Evolutionary conservation across 1,140 invertebrate genomes (phyloP).

Genomic region (Carcinoscorpius rotundicauda): DNA sequence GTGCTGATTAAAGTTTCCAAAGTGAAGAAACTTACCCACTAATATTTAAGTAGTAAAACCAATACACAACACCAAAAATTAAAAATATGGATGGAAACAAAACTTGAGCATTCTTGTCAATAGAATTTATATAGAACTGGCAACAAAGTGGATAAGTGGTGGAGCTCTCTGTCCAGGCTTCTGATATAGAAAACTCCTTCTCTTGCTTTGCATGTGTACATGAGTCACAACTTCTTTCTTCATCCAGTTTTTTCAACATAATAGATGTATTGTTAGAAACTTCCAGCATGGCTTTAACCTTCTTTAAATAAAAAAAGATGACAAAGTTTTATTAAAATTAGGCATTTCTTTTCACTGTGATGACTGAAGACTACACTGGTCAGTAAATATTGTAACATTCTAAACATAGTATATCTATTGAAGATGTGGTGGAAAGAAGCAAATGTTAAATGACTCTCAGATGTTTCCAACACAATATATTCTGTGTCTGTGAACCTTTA

Average conservation of each 20-base stretch:
- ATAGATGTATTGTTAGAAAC: background rate
- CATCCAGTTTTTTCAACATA: background rate
- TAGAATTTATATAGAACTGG: background rate
- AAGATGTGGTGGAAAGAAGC: too few relatives aligned
- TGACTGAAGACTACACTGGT: too few relatives aligned
- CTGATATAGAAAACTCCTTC: background rate
- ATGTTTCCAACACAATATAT: too few relatives aligned
- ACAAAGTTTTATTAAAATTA: too few relatives aligned
- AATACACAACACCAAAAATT: background rate
- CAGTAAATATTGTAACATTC: too few relatives aligned
- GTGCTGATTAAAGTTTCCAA: too few relatives aligned
- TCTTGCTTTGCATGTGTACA: background rate
- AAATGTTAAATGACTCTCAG: too few relatives aligned
- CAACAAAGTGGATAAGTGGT: background rate
- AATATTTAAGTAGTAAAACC: background rate
- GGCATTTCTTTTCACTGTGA: too few relatives aligned
- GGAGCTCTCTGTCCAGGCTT: background rate
- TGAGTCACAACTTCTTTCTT: background rate
- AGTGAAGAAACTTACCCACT: too few relatives aligned
- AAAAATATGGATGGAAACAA: slow-evolving; percentile 1
- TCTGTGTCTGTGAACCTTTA: too few relatives aligned
- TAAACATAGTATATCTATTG: too few relatives aligned
- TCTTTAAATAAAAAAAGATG: too few relatives aligned
- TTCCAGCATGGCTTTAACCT: background rate
- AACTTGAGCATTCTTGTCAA: background rate